Evolutionary conservation across 2,113 vertebrate species (phyloP).

Genomic region (Apteryx mantelli): DNA sequence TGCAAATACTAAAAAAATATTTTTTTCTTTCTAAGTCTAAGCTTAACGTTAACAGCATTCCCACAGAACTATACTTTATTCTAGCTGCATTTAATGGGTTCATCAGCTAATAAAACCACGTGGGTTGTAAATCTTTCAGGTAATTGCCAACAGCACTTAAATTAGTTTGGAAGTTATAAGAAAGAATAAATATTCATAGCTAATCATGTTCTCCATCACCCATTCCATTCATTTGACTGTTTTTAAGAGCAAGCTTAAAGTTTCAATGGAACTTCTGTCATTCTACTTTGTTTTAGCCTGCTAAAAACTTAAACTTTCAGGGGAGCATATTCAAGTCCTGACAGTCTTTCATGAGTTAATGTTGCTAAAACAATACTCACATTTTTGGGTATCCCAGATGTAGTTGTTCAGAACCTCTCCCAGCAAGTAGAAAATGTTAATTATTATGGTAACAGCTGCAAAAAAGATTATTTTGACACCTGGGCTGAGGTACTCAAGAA

Average conservation of each 20-base stretch:
- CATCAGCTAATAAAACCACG: conserved; percentile 51
- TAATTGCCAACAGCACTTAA: conserved; percentile 64
- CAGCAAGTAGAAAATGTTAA: conserved; percentile 89
- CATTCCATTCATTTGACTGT: not conserved
- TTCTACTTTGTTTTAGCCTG: not conserved
- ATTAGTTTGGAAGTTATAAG: conserved; percentile 54
- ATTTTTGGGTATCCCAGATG: conserved; percentile 92
- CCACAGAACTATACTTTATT: conserved; percentile 19
- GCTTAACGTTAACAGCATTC: not conserved
- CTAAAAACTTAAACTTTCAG: not conserved
- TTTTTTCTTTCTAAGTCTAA: conserved; percentile 24
- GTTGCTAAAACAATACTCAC: conserved; percentile 74
- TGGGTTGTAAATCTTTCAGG: conserved; percentile 55
- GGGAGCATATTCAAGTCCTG: not conserved
- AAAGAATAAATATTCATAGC: conserved; percentile 50
- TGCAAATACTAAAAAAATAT: not conserved
- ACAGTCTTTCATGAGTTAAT: not conserved
- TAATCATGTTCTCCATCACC: conserved; percentile 5
- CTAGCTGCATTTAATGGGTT: conserved; percentile 41
- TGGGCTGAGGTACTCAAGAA: conserved; percentile 89
- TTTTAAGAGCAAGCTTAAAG: not conserved
- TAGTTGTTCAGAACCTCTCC: conserved; percentile 95
- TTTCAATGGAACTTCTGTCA: not conserved
- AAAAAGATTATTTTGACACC: conserved; percentile 88
- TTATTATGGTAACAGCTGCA: conserved; percentile 77